These are phyloP conservation scores for Sigmodon hispidus DNA, from an alignment of 2,113 vertebrate genomes.

Conservation along the genomic window DNA sequence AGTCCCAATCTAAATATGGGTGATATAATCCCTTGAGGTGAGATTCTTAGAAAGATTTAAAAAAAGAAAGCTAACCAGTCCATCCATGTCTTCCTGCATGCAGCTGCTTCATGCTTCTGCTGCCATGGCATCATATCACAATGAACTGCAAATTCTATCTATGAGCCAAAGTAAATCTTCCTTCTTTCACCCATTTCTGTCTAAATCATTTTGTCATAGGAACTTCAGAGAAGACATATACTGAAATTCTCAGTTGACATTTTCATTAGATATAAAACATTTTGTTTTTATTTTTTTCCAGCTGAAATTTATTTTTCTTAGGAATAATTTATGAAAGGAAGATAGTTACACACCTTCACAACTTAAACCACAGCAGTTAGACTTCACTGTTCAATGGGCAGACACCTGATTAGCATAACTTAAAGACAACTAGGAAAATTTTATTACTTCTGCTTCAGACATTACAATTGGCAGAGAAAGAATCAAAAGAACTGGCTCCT, in stretches of 20 bases:
- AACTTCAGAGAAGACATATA: not conserved
- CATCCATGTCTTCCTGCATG: not conserved
- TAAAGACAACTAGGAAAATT: slow-evolving; percentile 23
- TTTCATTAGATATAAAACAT: not conserved
- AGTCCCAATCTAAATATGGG: not conserved
- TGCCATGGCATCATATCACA: rapidly evolving
- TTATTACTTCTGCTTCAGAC: not conserved
- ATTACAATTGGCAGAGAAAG: not conserved
- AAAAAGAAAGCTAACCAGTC: not conserved
- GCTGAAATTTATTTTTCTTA: slow-evolving; percentile 1
- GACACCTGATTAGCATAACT: not conserved
- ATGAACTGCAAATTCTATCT: not conserved
- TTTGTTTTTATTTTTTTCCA: slow-evolving; percentile 32
- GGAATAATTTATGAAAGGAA: slow-evolving; percentile 31
- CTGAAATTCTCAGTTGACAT: not conserved
- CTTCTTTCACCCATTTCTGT: not conserved
- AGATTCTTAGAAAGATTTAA: not conserved
- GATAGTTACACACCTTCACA: not conserved
- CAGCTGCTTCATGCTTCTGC: not conserved
- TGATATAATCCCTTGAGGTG: not conserved
- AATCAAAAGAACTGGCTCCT: slow-evolving; percentile 20
- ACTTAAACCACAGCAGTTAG: not conserved
- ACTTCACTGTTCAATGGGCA: not conserved
- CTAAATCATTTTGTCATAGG: not conserved
- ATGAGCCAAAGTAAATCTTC: not conserved